These are phyloP conservation scores for Euphydryas editha DNA, from an alignment of 2,888 invertebrate species.

Conservation along the genomic window DNA sequence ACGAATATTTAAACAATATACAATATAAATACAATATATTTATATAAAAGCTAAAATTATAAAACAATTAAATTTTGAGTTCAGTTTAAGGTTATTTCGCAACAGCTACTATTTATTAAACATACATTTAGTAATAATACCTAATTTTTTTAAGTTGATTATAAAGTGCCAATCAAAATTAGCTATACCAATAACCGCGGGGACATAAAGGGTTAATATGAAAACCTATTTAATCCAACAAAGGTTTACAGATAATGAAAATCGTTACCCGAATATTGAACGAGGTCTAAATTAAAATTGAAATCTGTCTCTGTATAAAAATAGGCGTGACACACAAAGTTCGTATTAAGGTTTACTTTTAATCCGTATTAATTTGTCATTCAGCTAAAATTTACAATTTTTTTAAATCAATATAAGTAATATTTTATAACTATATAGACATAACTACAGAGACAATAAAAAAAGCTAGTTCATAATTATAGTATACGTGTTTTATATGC, in stretches of 20 bases:
- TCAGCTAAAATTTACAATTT: no score
- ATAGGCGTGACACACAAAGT: neutral
- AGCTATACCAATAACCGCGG: constrained; percentile 7
- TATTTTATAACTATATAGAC: no score
- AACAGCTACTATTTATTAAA: neutral
- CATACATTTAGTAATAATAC: neutral
- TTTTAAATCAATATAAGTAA: no score
- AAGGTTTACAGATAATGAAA: constrained; percentile 41
- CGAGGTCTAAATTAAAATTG: constrained; percentile 42
- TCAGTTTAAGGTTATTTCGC: no score
- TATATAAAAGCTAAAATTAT: no score
- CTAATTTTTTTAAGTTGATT: neutral
- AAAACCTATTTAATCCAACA: constrained; percentile 22
- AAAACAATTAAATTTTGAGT: no score
- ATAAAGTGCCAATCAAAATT: neutral
- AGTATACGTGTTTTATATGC: no score
- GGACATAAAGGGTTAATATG: constrained; percentile 19
- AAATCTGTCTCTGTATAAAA: constrained; percentile 40
- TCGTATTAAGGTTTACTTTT: neutral
- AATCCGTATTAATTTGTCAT: neutral
- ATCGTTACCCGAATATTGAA: constrained; percentile 42
- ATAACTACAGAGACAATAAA: no score
- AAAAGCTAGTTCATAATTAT: no score
- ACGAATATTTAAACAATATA: no score
- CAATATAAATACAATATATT: no score